Conservation (phyloP, 2,797 vertebrate species). For the Potorous gilbertii region DNA sequence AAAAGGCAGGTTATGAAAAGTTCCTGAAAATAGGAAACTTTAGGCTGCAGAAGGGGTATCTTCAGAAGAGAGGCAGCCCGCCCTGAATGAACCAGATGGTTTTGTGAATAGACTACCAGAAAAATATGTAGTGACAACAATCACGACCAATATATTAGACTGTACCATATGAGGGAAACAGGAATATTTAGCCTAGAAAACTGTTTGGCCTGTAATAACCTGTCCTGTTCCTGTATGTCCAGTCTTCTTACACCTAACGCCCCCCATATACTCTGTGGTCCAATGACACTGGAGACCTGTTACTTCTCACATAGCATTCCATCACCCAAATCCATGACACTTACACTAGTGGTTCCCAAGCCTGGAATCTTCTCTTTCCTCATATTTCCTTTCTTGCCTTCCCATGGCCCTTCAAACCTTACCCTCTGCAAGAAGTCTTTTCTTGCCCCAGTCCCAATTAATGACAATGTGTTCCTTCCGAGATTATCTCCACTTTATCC, state of each 20-base stretch:
- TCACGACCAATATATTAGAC: not conserved
- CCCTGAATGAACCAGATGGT: not conserved
- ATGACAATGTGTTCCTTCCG: not conserved
- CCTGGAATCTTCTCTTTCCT: not conserved
- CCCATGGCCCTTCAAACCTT: too few relatives aligned
- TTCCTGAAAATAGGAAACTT: not conserved
- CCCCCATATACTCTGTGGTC: not conserved
- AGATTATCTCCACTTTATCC: not conserved
- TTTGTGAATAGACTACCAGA: not conserved
- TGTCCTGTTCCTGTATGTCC: not conserved
- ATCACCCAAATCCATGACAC: not conserved
- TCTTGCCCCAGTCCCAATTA: not conserved
- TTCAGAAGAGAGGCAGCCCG: not conserved
- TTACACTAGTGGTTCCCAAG: not conserved
- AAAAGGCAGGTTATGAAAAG: not conserved
- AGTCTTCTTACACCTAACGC: too few relatives aligned
- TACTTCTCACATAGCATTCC: not conserved
- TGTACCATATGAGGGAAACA: not conserved
- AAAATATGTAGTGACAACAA: not conserved
- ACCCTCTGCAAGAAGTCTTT: not conserved
- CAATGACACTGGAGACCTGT: not conserved
- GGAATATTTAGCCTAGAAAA: not conserved
- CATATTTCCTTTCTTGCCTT: not conserved
- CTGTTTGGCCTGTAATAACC: not conserved
- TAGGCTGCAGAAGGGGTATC: not conserved